These are phyloP conservation scores for Excalfactoria chinensis DNA, from an alignment of 2,113 vertebrate species.

Conservation along the genomic window DNA sequence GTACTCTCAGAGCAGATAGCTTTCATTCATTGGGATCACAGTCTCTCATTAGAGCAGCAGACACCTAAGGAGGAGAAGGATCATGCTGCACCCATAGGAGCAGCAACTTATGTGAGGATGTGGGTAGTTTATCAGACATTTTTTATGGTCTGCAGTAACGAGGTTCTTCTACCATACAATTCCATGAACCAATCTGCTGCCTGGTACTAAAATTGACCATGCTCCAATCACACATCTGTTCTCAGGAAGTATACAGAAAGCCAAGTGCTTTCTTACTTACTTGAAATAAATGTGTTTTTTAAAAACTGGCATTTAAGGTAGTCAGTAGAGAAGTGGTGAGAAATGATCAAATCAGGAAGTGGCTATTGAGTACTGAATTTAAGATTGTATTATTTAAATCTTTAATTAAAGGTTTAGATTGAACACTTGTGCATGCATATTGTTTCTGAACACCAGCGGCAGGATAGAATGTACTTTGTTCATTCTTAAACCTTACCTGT, in stretches of 20 bases:
- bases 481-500: not conserved
- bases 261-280: not conserved
- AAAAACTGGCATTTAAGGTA: not conserved
- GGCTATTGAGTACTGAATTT: not conserved
- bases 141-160: not conserved
- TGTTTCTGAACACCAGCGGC: not conserved
- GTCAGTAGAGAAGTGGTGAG: not conserved
- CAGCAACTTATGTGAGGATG: not conserved
- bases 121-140: not conserved
- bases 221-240: not conserved
- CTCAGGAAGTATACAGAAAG: not conserved
- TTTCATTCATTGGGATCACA: not conserved
- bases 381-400: not conserved
- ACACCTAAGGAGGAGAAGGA: not conserved
- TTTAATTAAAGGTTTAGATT: not conserved
- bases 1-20: not conserved
- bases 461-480: not conserved
- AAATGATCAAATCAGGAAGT: not conserved
- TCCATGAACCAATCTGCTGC: not conserved
- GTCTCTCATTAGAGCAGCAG: not conserved
- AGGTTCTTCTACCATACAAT: not conserved
- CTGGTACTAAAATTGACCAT: not conserved
- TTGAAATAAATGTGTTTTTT: not conserved
- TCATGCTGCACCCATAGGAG: not conserved
- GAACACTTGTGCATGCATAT: not conserved